phyloP scores from a whole-genome alignment of 2,113 vertebrate species.

The Carassius carassius region DNA sequence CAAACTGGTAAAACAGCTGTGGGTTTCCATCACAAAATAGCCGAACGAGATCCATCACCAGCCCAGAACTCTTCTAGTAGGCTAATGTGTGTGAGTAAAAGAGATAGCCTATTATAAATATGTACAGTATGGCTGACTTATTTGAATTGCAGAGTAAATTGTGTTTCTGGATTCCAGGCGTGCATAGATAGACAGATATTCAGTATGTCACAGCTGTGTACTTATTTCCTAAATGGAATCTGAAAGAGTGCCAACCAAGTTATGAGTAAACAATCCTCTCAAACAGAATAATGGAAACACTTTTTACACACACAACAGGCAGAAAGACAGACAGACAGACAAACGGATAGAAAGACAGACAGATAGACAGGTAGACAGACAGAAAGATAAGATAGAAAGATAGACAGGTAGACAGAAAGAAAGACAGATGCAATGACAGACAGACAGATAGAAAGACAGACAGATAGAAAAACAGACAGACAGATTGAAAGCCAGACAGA shows the following conservation, averaged over 20 bases:
- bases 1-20: constrained; percentile 63
- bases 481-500: no score
- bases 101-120: neutral
- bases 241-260: constrained; percentile 25
- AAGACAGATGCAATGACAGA: no score
- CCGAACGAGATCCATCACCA: constrained; percentile 56
- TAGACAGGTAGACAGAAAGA: no score
- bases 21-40: constrained; percentile 53
- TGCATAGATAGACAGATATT: constrained; percentile 34
- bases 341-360: neutral
- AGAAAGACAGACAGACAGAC: neutral
- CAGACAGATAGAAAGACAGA: no score
- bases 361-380: no score
- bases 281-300: neutral
- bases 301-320: no score
- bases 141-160: neutral
- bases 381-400: no score
- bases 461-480: no score
- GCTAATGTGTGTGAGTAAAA: neutral
- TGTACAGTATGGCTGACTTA: neutral
- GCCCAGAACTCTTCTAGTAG: neutral
- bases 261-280: constrained; percentile 35
- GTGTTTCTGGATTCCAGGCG: constrained; percentile 35
- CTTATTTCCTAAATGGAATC: constrained; percentile 6
- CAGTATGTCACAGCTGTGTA: neutral